Percentiles rank a stretch among this genome's conserved stretches.
Evolutionary conservation across 2,113 vertebrate species (phyloP).

Genomic region (Sinocyclocheilus rhinocerous): DNA sequence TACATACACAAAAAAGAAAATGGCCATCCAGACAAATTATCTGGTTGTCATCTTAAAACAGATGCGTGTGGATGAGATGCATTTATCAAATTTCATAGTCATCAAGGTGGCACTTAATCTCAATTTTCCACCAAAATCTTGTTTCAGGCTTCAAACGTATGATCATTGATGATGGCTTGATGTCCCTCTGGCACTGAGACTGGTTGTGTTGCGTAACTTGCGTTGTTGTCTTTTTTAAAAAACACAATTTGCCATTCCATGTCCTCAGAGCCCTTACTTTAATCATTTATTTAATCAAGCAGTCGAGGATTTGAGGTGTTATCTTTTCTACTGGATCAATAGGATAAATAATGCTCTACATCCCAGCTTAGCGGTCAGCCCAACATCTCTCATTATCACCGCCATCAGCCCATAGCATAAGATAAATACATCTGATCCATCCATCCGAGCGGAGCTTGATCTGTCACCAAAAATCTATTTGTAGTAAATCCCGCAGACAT

Average conservation of each 20-base stretch:
- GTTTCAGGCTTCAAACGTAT: not conserved
- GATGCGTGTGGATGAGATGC: not conserved
- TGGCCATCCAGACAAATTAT: not conserved
- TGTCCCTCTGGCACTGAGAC: not conserved
- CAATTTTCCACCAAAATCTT: not conserved
- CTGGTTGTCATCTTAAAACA: constrained; percentile 23
- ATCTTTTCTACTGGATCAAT: constrained; percentile 55
- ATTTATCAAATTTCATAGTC: not conserved
- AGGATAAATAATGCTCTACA: constrained; percentile 56
- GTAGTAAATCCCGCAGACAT: constrained; percentile 46
- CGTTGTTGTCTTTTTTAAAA: constrained; percentile 10
- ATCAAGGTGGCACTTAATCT: not conserved
- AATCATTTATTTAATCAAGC: constrained; percentile 57
- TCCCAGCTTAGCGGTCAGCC: constrained; percentile 44
- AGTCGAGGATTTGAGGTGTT: constrained; percentile 49
- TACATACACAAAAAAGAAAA: not conserved
- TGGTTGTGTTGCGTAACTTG: constrained; percentile 24
- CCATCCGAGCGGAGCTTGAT: constrained; percentile 29
- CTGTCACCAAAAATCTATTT: constrained; percentile 37
- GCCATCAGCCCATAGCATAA: constrained; percentile 47
- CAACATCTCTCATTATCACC: constrained; percentile 46
- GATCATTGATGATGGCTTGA: not conserved
- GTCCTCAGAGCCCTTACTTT: constrained; percentile 45
- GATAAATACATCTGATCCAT: constrained; percentile 49
- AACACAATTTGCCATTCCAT: constrained; percentile 5